Percentiles rank a stretch among this genome's conserved stretches.
phyloP scores from a whole-genome alignment of 2,113 vertebrate species.

The Cheilinus undulatus region DNA sequence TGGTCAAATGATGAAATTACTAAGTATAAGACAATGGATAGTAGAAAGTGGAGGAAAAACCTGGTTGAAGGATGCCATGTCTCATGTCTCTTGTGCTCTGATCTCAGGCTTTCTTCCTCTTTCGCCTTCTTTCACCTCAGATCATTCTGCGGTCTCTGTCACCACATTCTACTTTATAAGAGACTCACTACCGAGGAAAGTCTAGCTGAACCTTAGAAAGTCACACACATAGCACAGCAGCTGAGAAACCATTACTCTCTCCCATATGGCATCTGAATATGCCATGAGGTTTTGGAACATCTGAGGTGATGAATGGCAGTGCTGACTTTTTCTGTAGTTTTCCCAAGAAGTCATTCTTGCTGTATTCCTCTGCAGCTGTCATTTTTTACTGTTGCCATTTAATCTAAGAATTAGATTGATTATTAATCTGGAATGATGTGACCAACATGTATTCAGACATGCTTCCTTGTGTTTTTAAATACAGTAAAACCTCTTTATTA shows the following conservation, averaged over 20 bases:
- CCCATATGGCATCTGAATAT: slow-evolving; percentile 17
- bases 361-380: slow-evolving; percentile 1
- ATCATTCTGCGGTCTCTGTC: slow-evolving; percentile 20
- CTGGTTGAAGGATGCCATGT: no score
- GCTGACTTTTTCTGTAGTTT: slow-evolving; percentile 9
- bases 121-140: background rate
- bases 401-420: background rate
- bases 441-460: no score
- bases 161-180: background rate
- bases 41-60: no score
- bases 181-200: no score
- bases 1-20: no score
- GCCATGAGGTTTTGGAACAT: slow-evolving; percentile 25
- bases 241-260: slow-evolving; percentile 21
- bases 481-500: no score
- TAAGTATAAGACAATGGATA: no score
- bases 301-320: slow-evolving; percentile 17
- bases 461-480: no score
- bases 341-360: slow-evolving; percentile 19
- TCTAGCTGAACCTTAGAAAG: slow-evolving; percentile 4
- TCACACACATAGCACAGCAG: slow-evolving; percentile 22
- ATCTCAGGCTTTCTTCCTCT: background rate
- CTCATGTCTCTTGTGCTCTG: background rate
- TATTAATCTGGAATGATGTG: no score
- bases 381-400: background rate